Percentiles rank a stretch among this genome's conserved stretches.
Evolutionary conservation across 2,113 vertebrate genomes (phyloP).

Genomic region (Bostrychus sinensis): DNA sequence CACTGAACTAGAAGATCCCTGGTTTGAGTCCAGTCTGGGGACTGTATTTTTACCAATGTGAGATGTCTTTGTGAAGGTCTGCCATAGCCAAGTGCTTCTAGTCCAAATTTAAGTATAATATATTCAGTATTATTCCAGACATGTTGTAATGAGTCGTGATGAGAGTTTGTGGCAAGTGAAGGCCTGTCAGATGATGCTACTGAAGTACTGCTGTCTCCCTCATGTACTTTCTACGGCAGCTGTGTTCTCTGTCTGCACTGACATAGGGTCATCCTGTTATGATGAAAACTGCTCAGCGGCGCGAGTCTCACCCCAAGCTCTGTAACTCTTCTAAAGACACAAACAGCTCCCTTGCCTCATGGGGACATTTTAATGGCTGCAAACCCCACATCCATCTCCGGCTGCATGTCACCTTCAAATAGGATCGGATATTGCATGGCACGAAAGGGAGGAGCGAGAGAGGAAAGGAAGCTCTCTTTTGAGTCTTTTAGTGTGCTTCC

Average conservation of each 20-base stretch:
- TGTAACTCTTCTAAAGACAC: conserved; percentile 70
- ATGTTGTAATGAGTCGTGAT: conserved; percentile 10
- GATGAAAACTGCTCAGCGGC: conserved; percentile 63
- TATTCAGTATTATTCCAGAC: too few relatives aligned
- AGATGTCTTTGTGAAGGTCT: too few relatives aligned
- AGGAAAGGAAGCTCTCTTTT: background rate
- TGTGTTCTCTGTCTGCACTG: conserved; percentile 45
- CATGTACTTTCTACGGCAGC: conserved; percentile 36
- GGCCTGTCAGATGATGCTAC: conserved; percentile 12
- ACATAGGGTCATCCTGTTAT: conserved; percentile 61
- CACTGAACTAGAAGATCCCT: too few relatives aligned
- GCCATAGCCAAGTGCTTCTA: too few relatives aligned
- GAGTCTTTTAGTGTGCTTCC: conserved; percentile 13
- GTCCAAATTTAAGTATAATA: too few relatives aligned
- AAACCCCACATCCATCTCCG: conserved; percentile 73
- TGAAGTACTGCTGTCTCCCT: conserved; percentile 30
- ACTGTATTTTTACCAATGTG: too few relatives aligned
- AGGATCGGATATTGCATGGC: conserved; percentile 48
- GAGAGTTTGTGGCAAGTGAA: conserved; percentile 24
- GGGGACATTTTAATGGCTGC: conserved; percentile 75
- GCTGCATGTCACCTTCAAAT: conserved; percentile 74
- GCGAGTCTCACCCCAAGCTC: conserved; percentile 53
- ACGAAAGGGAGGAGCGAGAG: background rate
- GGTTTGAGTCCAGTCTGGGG: too few relatives aligned
- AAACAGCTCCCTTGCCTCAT: conserved; percentile 68